phyloP scores from a whole-genome alignment of 2,888 invertebrate species.

The Melangyna quadrimaculata region DNA sequence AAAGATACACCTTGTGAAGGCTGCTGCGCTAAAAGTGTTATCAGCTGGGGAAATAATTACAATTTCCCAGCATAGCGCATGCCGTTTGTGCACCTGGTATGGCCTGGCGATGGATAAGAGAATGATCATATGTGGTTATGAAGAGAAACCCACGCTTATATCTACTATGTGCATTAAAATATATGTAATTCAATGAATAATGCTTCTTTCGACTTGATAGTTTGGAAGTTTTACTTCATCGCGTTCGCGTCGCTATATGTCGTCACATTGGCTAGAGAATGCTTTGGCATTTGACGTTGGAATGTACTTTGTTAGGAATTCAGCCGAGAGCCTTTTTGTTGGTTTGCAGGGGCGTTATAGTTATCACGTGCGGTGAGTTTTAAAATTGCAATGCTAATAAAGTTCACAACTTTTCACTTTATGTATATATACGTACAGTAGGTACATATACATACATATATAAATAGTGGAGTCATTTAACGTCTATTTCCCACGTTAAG shows the following conservation, averaged over 20 bases:
- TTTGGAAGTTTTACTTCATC: background rate
- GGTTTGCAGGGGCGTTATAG: background rate
- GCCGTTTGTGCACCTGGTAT: conserved; percentile 9
- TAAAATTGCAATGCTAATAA: conserved; percentile 3
- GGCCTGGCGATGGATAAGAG: conserved; percentile 26
- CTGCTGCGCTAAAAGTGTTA: conserved; percentile 25
- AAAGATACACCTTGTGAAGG: conserved; percentile 1
- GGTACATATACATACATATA: too few species aligned
- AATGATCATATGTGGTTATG: background rate
- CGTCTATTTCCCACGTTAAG: too few species aligned
- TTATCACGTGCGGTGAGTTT: conserved; percentile 2
- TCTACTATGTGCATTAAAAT: background rate
- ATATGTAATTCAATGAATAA: too few species aligned
- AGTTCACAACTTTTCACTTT: too few species aligned
- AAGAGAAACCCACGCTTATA: conserved; percentile 46
- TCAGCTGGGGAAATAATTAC: conserved; percentile 59
- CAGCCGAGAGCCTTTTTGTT: conserved; percentile 7
- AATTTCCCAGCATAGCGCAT: conserved; percentile 19
- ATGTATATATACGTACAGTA: too few species aligned
- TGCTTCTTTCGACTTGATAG: background rate
- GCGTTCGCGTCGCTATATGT: too few species aligned
- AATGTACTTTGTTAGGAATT: conserved; percentile 45
- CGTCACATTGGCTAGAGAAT: conserved; percentile 48
- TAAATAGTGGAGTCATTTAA: too few species aligned
- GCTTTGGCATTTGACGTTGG: conserved; percentile 57